Percentiles rank a stretch among this genome's conserved stretches.
Evolutionary conservation across 2,113 vertebrate genomes (phyloP).

Genomic region (Gallinago paraguaiae): DNA sequence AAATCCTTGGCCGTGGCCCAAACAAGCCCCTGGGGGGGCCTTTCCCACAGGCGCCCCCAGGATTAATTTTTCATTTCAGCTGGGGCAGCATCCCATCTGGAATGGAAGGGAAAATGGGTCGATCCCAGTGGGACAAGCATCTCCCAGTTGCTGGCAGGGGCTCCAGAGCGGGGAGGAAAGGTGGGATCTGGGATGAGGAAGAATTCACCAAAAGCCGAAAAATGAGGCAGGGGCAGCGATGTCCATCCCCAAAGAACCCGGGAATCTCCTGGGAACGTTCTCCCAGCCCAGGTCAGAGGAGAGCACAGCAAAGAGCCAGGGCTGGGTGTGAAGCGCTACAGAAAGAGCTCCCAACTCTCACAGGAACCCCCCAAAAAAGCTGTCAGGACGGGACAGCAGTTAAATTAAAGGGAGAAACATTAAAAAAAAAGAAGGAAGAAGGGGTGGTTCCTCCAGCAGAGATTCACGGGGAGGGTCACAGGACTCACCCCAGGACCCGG

Average conservation of each 20-base stretch:
- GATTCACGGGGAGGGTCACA: rapidly evolving
- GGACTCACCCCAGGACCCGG: rapidly evolving
- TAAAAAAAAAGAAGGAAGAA: neutral
- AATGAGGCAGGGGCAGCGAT: rapidly evolving
- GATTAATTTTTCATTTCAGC: neutral
- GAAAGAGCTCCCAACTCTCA: neutral
- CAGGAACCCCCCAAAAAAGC: rapidly evolving
- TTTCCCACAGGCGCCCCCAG: neutral
- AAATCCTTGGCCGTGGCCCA: neutral
- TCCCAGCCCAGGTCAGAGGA: neutral
- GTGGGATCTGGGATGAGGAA: neutral
- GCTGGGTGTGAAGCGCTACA: rapidly evolving
- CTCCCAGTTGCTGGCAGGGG: neutral
- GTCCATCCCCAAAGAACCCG: neutral
- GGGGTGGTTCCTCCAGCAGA: neutral
- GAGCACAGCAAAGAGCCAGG: neutral
- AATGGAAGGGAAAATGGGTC: neutral
- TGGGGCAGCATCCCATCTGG: rapidly evolving
- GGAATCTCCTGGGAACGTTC: rapidly evolving
- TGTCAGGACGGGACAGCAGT: rapidly evolving
- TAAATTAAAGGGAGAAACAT: neutral
- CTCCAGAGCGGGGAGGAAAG: rapidly evolving
- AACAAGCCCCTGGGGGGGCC: neutral
- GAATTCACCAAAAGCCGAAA: rapidly evolving
- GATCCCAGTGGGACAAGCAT: rapidly evolving